These are phyloP conservation scores for Melieria omissa DNA, from an alignment of 2,888 invertebrate genomes.

Conservation along the genomic window DNA sequence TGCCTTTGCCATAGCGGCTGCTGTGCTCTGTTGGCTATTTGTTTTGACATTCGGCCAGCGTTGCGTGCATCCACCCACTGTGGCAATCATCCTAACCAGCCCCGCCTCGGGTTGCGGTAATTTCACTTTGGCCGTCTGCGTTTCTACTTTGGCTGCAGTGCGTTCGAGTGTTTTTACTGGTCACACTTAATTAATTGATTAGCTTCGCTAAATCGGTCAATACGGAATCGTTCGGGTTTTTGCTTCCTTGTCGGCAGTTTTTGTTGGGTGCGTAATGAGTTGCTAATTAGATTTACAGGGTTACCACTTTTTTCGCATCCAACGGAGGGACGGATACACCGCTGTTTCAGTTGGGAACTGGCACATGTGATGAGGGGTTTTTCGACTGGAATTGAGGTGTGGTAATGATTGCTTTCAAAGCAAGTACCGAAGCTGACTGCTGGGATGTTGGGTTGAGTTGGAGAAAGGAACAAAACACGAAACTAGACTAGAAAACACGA, in stretches of 20 bases:
- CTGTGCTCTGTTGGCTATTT: slow-evolving; percentile 35
- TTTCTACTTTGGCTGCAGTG: slow-evolving; percentile 17
- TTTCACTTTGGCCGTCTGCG: slow-evolving; percentile 18
- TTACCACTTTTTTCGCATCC: too few relatives aligned
- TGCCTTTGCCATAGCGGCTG: slow-evolving; percentile 43
- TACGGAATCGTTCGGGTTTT: slow-evolving; percentile 51
- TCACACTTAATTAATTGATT: slow-evolving; percentile 63
- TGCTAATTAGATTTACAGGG: slow-evolving; percentile 61
- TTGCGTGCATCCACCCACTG: slow-evolving; percentile 47
- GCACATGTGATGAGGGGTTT: too few relatives aligned
- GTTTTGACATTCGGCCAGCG: slow-evolving; percentile 29
- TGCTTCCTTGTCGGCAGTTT: slow-evolving; percentile 27
- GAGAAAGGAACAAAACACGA: too few relatives aligned
- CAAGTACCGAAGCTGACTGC: too few relatives aligned
- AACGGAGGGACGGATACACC: too few relatives aligned
- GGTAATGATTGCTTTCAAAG: too few relatives aligned
- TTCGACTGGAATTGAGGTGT: too few relatives aligned
- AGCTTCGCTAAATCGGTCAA: slow-evolving; percentile 65
- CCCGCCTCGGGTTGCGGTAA: slow-evolving; percentile 14
- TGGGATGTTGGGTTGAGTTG: too few relatives aligned
- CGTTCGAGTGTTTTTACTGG: slow-evolving; percentile 31
- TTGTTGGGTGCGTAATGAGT: slow-evolving; percentile 52
- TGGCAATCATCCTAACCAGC: slow-evolving; percentile 31
- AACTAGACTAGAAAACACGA: too few relatives aligned
- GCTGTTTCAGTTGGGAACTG: too few relatives aligned